phyloP scores from a whole-genome alignment of 1,140 invertebrate genomes.

The Lamellibrachia luymesi region DNA sequence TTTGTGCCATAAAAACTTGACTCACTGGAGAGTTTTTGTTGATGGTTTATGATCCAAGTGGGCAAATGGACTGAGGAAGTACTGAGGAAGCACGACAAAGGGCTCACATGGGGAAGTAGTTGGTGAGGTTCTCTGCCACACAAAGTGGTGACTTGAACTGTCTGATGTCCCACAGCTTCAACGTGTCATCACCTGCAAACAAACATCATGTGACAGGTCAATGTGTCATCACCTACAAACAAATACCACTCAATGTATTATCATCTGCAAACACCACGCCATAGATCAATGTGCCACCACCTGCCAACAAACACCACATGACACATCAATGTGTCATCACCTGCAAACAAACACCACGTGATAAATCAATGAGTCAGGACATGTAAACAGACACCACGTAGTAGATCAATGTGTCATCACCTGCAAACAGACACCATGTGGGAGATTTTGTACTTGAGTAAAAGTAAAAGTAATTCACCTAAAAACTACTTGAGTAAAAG shows the following conservation, averaged over 20 bases:
- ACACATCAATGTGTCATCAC: background rate
- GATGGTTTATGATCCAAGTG: too few relatives aligned
- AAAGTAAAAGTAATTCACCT: too few relatives aligned
- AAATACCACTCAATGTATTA: background rate
- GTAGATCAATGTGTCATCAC: background rate
- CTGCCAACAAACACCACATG: background rate
- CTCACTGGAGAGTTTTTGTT: too few relatives aligned
- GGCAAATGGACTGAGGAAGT: background rate
- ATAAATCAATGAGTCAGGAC: background rate
- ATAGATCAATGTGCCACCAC: background rate
- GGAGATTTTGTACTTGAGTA: background rate
- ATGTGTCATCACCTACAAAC: background rate
- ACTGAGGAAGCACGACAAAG: conserved; percentile 12
- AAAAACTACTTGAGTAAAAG: too few relatives aligned
- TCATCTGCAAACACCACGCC: background rate
- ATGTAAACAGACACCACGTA: background rate
- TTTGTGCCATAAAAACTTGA: too few relatives aligned
- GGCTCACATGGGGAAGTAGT: conserved; percentile 72
- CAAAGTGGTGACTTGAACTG: conserved; percentile 78
- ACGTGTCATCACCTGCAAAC: conserved; percentile 73
- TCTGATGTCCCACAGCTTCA: conserved; percentile 93
- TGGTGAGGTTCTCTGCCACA: conserved; percentile 71
- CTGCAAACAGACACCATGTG: background rate
- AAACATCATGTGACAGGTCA: background rate
- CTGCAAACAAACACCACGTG: background rate